Percentiles rank a stretch among this genome's conserved stretches.
These are phyloP conservation scores for Paguma larvata DNA, from an alignment of 2,797 vertebrate genomes.

Conservation along the genomic window DNA sequence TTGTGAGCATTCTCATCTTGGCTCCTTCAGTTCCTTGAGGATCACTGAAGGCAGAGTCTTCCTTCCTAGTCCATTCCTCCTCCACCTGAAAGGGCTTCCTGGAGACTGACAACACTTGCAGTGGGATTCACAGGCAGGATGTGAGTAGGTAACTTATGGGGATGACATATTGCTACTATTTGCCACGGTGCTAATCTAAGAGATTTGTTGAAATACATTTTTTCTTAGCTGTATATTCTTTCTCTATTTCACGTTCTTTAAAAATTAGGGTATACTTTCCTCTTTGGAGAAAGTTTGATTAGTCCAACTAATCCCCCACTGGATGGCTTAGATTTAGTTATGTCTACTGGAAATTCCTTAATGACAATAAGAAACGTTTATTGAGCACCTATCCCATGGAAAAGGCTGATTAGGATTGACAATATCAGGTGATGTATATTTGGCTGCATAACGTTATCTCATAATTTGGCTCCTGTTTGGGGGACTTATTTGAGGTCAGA, in stretches of 20 bases:
- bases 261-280: neutral
- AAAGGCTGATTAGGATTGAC: neutral
- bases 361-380: neutral
- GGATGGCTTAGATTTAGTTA: neutral
- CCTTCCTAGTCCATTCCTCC: neutral
- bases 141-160: neutral
- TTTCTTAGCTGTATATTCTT: neutral
- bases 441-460: neutral
- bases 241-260: neutral
- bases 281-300: slow-evolving; percentile 1
- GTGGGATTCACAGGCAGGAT: neutral
- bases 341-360: neutral
- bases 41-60: neutral
- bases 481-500: neutral
- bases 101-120: neutral
- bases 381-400: neutral
- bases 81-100: neutral
- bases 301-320: no score
- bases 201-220: neutral
- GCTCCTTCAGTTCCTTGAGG: neutral
- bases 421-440: neutral
- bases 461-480: neutral
- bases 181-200: neutral
- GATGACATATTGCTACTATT: neutral
- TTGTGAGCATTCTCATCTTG: neutral